Conservation (phyloP, 2,888 invertebrate species). For the Aethes cnicana region DNA sequence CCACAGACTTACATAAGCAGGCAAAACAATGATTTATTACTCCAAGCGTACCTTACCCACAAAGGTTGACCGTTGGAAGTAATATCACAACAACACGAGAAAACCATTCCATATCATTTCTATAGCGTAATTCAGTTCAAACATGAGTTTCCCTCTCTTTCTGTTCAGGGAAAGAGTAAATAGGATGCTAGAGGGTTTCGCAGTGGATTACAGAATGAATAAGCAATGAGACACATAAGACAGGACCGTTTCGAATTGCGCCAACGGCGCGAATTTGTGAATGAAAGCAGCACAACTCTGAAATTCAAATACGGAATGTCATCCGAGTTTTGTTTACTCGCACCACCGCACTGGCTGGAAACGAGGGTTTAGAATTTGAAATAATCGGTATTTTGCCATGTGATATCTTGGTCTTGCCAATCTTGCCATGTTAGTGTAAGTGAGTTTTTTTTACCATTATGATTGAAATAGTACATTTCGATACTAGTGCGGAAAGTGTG, state of each 20-base stretch:
- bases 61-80: no score
- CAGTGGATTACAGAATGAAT: no score
- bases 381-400: no score
- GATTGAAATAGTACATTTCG: no score
- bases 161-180: neutral
- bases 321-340: slow-evolving; percentile 11
- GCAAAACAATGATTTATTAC: no score
- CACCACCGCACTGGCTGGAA: neutral
- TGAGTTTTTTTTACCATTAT: no score
- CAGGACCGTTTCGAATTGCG: slow-evolving; percentile 16
- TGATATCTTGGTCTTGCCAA: no score
- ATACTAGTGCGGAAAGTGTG: no score
- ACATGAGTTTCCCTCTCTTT: neutral
- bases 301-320: slow-evolving; percentile 21
- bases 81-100: no score
- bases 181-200: neutral
- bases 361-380: neutral
- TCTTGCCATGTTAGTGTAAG: no score
- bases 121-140: neutral
- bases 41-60: no score
- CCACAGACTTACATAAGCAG: no score
- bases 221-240: slow-evolving; percentile 28
- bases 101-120: neutral
- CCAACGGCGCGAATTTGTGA: slow-evolving; percentile 16
- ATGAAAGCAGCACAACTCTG: slow-evolving; percentile 25